These are phyloP conservation scores for Alloscopus bannaensis DNA, from an alignment of 2,888 invertebrate genomes.

Conservation along the genomic window DNA sequence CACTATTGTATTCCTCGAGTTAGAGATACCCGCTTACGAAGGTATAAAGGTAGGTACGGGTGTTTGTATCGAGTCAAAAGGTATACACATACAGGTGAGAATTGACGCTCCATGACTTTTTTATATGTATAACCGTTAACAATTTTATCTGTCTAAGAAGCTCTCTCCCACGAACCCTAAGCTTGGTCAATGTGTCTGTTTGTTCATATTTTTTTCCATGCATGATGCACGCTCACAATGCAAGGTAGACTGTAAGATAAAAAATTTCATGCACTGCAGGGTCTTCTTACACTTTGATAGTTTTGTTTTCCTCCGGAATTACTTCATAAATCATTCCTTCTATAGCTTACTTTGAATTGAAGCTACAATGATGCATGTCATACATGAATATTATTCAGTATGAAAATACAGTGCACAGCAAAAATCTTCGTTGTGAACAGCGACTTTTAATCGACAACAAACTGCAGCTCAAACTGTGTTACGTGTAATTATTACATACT, in stretches of 20 bases:
- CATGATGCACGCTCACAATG: neutral
- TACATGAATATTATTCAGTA: slow-evolving; percentile 6
- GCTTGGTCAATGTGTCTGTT: too few relatives aligned
- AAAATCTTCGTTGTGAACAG: neutral
- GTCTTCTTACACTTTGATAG: neutral
- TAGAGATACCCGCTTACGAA: too few relatives aligned
- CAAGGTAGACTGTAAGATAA: neutral
- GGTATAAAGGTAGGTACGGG: too few relatives aligned
- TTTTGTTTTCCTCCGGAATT: slow-evolving; percentile 8
- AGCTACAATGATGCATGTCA: neutral
- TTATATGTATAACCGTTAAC: too few relatives aligned
- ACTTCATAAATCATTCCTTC: neutral
- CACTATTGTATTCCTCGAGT: too few relatives aligned
- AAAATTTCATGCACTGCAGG: slow-evolving; percentile 6
- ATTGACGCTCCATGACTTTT: too few relatives aligned
- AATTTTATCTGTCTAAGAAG: too few relatives aligned
- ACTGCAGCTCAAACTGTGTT: too few relatives aligned
- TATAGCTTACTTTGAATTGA: neutral
- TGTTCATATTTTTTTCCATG: neutral
- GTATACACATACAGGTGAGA: too few relatives aligned
- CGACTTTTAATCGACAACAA: slow-evolving; percentile 10
- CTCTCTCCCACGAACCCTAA: too few relatives aligned
- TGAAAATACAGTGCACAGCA: neutral
- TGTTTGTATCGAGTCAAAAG: too few relatives aligned
- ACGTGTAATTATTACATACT: neutral